Evolutionary conservation across 1,140 invertebrate genomes (phyloP), one percentile per base, ranked within the genome.

Genomic region (Drosophila tropicalis): DNA sequence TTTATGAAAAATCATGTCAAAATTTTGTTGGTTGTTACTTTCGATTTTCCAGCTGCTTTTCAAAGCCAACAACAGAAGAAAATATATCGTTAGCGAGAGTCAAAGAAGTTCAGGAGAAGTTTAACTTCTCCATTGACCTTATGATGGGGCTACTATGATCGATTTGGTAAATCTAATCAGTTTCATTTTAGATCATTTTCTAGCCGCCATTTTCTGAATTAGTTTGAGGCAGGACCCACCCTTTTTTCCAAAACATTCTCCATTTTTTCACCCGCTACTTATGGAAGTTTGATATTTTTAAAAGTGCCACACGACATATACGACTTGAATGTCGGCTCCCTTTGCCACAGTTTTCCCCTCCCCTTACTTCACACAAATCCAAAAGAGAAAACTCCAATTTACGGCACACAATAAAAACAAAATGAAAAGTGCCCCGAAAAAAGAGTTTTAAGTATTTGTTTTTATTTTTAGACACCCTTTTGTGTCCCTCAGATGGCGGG

Each of bases 361-460:
- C 17, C 2, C 12, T 36, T 36, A 36, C 13, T 40, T 19, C 15
- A 10, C 13, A 6, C 54, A 39, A 39, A 39, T 3, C 12, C 25
- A 51, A 60, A 41, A 12, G 36, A 57, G 61, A 65, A 62, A 66
- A 66, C 63, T 69, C 51, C 55, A 76, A 86, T 86, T 87, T 82
- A 87, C 64, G 47, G 72, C 67, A 13, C 62, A 61, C 68, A 86
- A 86, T 82, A 87, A 87, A 87, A 87, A 87, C 79, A 86, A 83
- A 72, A 87, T 82, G 67, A 82, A 68, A 70, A 82, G 71, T 78
- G 64, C 70, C 79, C 70, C 56, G 57, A 17, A 70, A 77, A 81
- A 85, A 80, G 81, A 70, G 75, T 72, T 71, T 63, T 68, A 76
- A 76, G 64, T 82, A 70, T 87, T 68, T 82, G 70, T 3, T 67